Base-by-base conservation (phyloP, 2,797 vertebrate species). In the Agapornis canus region DNA sequence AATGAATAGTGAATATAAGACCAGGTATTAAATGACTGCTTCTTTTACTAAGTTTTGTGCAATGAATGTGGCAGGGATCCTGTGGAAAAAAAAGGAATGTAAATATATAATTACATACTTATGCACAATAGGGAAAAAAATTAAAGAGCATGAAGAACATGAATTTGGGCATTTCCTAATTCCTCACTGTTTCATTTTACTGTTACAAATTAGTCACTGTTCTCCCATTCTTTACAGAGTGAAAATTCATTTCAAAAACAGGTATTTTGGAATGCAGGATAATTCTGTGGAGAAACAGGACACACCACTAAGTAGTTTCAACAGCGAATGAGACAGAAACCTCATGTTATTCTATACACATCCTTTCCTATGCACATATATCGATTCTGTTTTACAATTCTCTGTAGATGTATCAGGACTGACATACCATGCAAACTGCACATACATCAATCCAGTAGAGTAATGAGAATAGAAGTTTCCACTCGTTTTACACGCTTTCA, bases 251-350 rank as follows among this genome's bases (percentile, higher is more conserved):
- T 90, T 84, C 13, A 93, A 70, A 93, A 91, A 26, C 10, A 73
- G n/a, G 16, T 49, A 60, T 64, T 92, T 27, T 73, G 78, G 78
- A 95, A 91, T 49, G 64, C 37, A 14, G 14, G 92, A 89, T 31
- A 66, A 85, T 82, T 92, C 79, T 89, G 81, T 85, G 52, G 77
- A 82, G 84, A 91, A 94, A 94, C 51, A 94, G 79, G 82, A 92
- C 86, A 82, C 32, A 45, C 40, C 43, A 78, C 52, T 43, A 32
- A 89, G 10, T 79, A 87, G 81, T 54, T 49, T 82, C 45, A 83
- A 47, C 25, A 73, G n/a, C 23, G 23, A 80, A 86, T 57, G 40
- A 89, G 68, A 73, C 10, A 26, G 64, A 90, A 92, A 61, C 35
- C 22, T 78, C 61, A 7, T 43, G 35, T 61, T 91, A 75, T 79